These are phyloP conservation scores for Gymnothorax reevesii DNA, from an alignment of 2,797 vertebrate species.

Conservation along the genomic window DNA sequence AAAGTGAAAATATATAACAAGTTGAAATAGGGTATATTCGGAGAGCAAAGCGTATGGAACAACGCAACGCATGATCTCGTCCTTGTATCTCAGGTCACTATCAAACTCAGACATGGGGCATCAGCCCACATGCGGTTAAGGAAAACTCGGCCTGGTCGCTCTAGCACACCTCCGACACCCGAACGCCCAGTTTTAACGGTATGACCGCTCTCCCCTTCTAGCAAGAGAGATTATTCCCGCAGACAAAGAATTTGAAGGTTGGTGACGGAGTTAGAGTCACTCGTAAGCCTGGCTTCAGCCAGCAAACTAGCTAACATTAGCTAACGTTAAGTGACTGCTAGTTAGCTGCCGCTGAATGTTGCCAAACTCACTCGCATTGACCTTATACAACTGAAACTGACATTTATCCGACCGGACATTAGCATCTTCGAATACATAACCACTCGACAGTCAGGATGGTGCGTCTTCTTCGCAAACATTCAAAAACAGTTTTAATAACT, in stretches of 20 bases:
- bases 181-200: conserved; percentile 72
- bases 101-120: conserved; percentile 84
- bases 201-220: too few relatives aligned
- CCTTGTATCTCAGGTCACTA: conserved; percentile 83
- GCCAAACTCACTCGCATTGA: neutral
- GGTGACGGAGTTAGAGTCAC: too few relatives aligned
- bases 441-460: neutral
- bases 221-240: neutral
- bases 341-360: neutral
- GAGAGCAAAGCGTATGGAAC: too few relatives aligned
- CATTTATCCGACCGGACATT: neutral
- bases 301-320: too few relatives aligned
- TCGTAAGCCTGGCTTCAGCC: too few relatives aligned
- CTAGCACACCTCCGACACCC: conserved; percentile 82
- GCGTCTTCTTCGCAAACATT: too few relatives aligned
- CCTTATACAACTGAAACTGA: neutral
- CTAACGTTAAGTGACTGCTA: neutral
- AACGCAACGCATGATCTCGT: neutral
- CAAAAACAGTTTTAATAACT: neutral
- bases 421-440: neutral
- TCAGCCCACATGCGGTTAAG: conserved; percentile 78
- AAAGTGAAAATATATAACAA: too few relatives aligned
- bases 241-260: neutral
- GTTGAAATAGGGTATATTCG: too few relatives aligned
- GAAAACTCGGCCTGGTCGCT: conserved; percentile 77